Base-by-base conservation (phyloP, 2,797 vertebrate genomes). In the Avahi laniger region DNA sequence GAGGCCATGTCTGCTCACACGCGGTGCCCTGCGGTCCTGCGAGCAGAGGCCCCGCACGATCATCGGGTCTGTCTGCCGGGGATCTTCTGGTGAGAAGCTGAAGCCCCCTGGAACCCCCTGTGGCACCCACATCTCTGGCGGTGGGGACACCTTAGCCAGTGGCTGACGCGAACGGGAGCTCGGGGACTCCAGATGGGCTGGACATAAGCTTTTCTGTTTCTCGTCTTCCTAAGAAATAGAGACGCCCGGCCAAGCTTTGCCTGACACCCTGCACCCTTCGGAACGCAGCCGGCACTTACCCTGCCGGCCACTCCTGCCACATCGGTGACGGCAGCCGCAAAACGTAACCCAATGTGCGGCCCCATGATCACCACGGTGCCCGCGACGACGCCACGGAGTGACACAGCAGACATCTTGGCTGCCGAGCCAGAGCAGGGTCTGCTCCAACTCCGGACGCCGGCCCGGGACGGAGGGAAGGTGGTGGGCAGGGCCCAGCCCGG, bases 251-350 rank as follows among this genome's bases (percentile, higher is more conserved):
- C 7, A 85, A 46, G 54, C 20, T 69, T 76, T 0, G 41, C 35
- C 86, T 67, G 61, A 83, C 7, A 24, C 35, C 28, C 33, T 83
- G 85, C 10, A 9, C 46, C 75, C 65, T 96, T 95, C 57, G 85
- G n/a, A 91, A 52, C 35, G 73, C 57, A 7, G 4, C 43, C 52
- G 17, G 3, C 20, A 46, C 78, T 38, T 10, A 13, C 63, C 73
- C 83, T 70, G 20, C 22, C 28, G 26, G 52, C 1, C 94, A 81
- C 87, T 61, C 96, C 95, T 83, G 59, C 26, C 72, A 63, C 95
- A 95, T 90, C 72, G 50, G 7, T 54, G 11, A 94, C 30, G 54
- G 93, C 97, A 98, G 92, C 96, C 93, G 67, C 96, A 97, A 97
- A 93, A 91, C 59, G 2, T 70, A 91, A 79, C 57, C 15, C 3